Conservation (phyloP, 2,113 vertebrate genomes). For the Erinaceus europaeus region DNA sequence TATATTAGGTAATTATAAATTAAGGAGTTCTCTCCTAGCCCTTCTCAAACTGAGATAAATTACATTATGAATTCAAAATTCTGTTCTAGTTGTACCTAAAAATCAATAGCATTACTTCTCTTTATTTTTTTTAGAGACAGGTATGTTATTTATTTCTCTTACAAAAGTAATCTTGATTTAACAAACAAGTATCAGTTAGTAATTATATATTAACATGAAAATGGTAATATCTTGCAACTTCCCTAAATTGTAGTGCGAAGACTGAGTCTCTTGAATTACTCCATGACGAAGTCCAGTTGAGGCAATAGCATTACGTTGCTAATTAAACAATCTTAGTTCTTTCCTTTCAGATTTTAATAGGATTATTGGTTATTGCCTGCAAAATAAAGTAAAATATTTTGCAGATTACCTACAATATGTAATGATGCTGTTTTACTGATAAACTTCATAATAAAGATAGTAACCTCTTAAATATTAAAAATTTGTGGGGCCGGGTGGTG, state of each 20-base stretch:
- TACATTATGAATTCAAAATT: constrained; percentile 14
- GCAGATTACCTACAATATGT: background rate
- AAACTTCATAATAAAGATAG: background rate
- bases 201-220: too few species aligned
- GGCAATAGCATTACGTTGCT: too few species aligned
- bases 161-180: too few species aligned
- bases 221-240: too few species aligned
- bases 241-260: too few species aligned
- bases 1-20: background rate
- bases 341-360: background rate
- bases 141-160: too few species aligned
- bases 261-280: too few species aligned
- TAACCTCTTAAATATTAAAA: background rate
- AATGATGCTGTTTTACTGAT: background rate
- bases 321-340: background rate
- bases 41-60: background rate
- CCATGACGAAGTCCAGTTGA: too few species aligned
- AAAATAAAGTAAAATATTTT: constrained; percentile 25
- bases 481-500: too few species aligned
- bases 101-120: background rate
- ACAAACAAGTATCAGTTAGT: too few species aligned
- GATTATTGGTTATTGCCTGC: background rate
- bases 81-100: background rate
- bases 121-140: too few species aligned
- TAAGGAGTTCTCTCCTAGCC: background rate